Conservation (phyloP, 2,797 vertebrate genomes). For the Craterocephalus amniculus region DNA sequence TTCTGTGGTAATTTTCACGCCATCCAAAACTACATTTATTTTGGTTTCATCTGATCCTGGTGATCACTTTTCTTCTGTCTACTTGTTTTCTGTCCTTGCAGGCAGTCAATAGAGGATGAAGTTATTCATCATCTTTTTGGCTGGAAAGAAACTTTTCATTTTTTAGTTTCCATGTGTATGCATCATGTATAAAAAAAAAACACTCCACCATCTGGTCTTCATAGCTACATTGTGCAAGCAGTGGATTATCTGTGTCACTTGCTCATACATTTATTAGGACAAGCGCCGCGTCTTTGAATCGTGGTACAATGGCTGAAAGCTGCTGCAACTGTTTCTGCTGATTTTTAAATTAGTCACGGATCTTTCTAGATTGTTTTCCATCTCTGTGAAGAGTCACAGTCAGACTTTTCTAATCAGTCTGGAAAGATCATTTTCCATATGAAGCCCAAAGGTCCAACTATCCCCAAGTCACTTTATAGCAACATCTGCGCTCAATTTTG, state of each 20-base stretch:
- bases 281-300: not conserved
- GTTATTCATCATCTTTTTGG: not conserved
- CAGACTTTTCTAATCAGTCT: not conserved
- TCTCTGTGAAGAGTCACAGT: not conserved
- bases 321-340: not conserved
- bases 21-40: no score
- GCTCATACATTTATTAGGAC: not conserved
- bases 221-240: not conserved
- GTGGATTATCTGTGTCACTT: not conserved
- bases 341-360: not conserved
- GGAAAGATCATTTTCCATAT: not conserved
- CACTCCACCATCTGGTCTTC: not conserved
- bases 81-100: no score
- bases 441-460: not conserved
- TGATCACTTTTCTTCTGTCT: no score
- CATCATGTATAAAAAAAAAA: not conserved
- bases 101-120: no score
- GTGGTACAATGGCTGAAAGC: not conserved
- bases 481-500: not conserved
- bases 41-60: no score
- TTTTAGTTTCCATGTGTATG: no score
- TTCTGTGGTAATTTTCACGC: no score
- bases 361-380: not conserved
- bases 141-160: not conserved
- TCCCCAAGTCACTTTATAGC: not conserved